phyloP scores from a whole-genome alignment of 1,140 invertebrate species.

The Sitophilus oryzae region DNA sequence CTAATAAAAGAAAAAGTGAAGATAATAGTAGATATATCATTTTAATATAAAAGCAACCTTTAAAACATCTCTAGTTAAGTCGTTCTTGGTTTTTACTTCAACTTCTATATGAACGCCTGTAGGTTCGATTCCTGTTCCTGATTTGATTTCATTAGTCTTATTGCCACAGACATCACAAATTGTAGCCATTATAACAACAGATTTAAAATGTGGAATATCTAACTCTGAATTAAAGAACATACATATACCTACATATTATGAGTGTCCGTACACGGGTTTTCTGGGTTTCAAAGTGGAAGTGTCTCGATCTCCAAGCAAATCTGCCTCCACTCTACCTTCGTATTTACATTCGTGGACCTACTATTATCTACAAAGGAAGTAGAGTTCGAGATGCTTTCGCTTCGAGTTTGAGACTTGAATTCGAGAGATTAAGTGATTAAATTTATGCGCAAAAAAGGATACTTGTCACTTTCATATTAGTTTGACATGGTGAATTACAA shows the following conservation, averaged over 20 bases:
- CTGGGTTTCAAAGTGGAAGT: too few relatives aligned
- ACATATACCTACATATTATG: not conserved
- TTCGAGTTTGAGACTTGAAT: too few relatives aligned
- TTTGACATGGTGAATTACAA: constrained; percentile 76
- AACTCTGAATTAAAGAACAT: constrained; percentile 13
- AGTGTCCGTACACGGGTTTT: too few relatives aligned
- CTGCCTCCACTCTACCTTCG: too few relatives aligned
- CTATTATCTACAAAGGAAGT: too few relatives aligned
- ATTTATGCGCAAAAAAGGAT: constrained; percentile 44
- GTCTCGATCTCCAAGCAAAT: too few relatives aligned
- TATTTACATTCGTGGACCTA: too few relatives aligned
- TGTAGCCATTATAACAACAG: constrained; percentile 96
- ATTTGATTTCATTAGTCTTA: constrained; percentile 93
- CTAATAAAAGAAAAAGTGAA: constrained; percentile 42
- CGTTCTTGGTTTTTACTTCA: constrained; percentile 62
- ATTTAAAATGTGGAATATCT: constrained; percentile 96
- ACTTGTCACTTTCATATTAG: constrained; percentile 96
- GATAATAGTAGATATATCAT: constrained; percentile 10
- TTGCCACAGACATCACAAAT: constrained; percentile 85
- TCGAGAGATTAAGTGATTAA: too few relatives aligned
- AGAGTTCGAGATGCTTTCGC: too few relatives aligned
- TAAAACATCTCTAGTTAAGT: constrained; percentile 87
- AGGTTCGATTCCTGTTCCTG: constrained; percentile 83
- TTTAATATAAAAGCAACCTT: constrained; percentile 56
- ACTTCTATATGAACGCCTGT: constrained; percentile 77